Evolutionary conservation across 1,140 invertebrate species (phyloP).

Genomic region (Nixonia krombeini): DNA sequence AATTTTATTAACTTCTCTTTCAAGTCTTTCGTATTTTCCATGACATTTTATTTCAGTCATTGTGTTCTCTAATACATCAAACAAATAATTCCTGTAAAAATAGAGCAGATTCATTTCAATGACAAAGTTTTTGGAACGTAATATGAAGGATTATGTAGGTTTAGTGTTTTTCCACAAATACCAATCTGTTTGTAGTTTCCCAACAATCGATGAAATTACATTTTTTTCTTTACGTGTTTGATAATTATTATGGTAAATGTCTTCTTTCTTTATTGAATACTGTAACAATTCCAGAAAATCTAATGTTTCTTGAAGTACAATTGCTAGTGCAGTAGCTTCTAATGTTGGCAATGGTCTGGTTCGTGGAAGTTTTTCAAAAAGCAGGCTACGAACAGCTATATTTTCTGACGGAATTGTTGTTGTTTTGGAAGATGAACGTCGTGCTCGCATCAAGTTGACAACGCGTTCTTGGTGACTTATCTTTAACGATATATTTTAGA

Average conservation of each 20-base stretch:
- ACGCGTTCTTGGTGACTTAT: too few relatives aligned
- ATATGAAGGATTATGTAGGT: background rate
- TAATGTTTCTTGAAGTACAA: constrained; percentile 40
- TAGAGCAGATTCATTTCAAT: constrained; percentile 3
- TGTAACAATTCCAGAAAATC: constrained; percentile 42
- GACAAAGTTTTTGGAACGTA: background rate
- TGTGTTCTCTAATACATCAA: constrained; percentile 43
- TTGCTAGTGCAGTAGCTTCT: constrained; percentile 31
- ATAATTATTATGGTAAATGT: too few relatives aligned
- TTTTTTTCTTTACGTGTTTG: constrained; percentile 14
- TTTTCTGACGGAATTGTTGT: constrained; percentile 30
- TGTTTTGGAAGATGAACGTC: background rate
- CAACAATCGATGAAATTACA: background rate
- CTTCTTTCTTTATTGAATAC: constrained; percentile 38
- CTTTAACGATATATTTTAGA: too few relatives aligned
- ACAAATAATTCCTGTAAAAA: constrained; percentile 43
- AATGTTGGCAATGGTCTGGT: constrained; percentile 20
- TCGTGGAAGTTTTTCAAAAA: constrained; percentile 21
- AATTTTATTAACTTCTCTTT: constrained; percentile 48
- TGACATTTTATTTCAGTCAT: constrained; percentile 34
- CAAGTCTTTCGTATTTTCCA: constrained; percentile 46
- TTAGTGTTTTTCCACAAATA: background rate
- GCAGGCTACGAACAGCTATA: constrained; percentile 35
- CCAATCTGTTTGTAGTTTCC: constrained; percentile 2
- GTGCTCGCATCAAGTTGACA: background rate